Evolutionary conservation across 2,797 vertebrate species (phyloP).

Genomic region (Pitangus sulphuratus): DNA sequence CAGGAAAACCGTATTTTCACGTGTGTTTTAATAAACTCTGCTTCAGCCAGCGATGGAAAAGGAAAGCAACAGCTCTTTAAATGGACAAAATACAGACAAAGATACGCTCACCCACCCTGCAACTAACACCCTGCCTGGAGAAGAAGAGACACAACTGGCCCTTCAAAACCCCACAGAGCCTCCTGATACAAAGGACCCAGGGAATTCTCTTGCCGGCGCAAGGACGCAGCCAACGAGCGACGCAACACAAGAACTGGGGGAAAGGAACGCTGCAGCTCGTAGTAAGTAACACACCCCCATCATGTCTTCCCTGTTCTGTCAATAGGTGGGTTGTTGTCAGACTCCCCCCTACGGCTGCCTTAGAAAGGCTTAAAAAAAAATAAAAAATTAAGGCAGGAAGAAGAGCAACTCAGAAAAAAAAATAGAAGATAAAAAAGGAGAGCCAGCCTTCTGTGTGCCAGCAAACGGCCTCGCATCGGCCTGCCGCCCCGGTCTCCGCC

Average conservation of each 20-base stretch:
- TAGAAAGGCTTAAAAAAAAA: slow-evolving; percentile 24
- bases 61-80: background rate
- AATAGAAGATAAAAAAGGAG: no score
- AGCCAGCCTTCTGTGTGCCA: background rate
- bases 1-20: background rate
- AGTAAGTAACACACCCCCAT: slow-evolving; percentile 54
- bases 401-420: background rate
- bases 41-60: fast-evolving
- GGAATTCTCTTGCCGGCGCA: background rate
- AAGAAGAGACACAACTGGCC: slow-evolving; percentile 31
- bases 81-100: background rate
- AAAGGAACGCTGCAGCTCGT: background rate
- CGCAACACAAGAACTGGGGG: slow-evolving; percentile 3
- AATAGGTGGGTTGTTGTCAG: slow-evolving; percentile 75
- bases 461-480: background rate
- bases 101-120: background rate
- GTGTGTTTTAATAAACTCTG: background rate
- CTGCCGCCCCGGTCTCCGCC: background rate
- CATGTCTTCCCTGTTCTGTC: slow-evolving; percentile 64
- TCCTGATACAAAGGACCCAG: background rate
- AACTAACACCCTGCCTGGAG: background rate
- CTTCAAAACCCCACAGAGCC: slow-evolving; percentile 35
- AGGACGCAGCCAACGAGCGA: background rate
- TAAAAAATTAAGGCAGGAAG: slow-evolving; percentile 31
- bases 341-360: slow-evolving; percentile 61